Base-by-base conservation (phyloP, 2,888 invertebrate species). In the Marronus borbonicus region DNA sequence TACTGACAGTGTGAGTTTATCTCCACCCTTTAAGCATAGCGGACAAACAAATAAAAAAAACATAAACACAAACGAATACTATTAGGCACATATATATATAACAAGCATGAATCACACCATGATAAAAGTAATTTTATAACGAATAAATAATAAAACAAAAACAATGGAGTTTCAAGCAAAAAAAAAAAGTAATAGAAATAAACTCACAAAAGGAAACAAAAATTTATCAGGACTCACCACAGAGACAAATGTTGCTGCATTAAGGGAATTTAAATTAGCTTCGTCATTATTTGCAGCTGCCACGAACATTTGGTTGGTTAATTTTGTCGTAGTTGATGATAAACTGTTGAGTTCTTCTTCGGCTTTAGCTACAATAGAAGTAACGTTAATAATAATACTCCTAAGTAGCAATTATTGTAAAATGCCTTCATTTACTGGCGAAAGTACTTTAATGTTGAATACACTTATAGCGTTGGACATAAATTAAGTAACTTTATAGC, bases 211-310 rank as follows among this genome's bases (percentile, higher is more conserved):
- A 60, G 52, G 70, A 62, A 76, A 31, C 70, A 79, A 78, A 77
- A 60, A 65, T 64, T 24, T 50, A 39, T 79, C 65, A 77, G 14
- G 72, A 91, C 93, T 92, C 90, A 94, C 94, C 90, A 94, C 94
- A 81, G 94, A 93, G 81, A 94, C 93, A 85, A 94, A 94, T 76
- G 94, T 94, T 80, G 94, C 93, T 1, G 91, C 92, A 83, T 92
- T 91, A 79, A 91, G 84, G 24, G 91, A 90, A 75, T 84, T 85
- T 81, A 86, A 84, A 79, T 86, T 86, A 24, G 87, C 85, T 78
- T 89, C 87, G 70, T 90, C 90, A 75, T 86, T 85, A 79, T 86
- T 86, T 10, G 87, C 84, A 80, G 87, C 86, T 77, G 89, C 87
- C 84, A 91, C 91, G 85, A 91, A 91, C 90, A 91, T 90, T 86